Base-by-base conservation (phyloP, 2,113 vertebrate species). In the Tylochromis polylepis region DNA sequence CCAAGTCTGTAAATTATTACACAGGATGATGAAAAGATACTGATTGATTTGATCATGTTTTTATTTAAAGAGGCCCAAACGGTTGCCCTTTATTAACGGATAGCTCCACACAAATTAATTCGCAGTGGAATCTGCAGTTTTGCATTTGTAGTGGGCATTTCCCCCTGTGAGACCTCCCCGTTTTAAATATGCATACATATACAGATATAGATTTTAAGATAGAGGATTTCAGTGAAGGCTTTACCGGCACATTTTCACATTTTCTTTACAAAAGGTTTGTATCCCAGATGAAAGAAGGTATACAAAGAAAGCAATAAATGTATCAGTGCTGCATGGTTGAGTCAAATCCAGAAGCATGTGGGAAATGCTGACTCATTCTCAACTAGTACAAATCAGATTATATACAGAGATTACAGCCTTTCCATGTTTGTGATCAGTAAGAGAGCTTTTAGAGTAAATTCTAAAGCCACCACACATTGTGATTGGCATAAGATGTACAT, bases 1-100 rank as follows among this genome's bases (percentile, higher is more conserved):
- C 2, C 15, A 85, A 79, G 27, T 87, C 38, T 84, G 46, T 84
- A 16, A 89, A 88, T 84, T 34, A 88, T 88, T 82, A 51, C n/a
- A 79, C 70, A 15, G 24, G 41, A 27, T 51, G 41, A 27, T 51
- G 43, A 84, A 49, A 27, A 60, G 20, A 56, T 38, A 59, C 7
- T 8, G 15, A 82, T 6, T 55, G 46, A 53, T 56, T 60, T 75
- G 9, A 81, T 85, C 72, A 10, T 58, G 38, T 53, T 24, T 72
- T 49, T 46, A 46, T 72, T 46, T 72, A 72, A 72, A 72, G 9
- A 49, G 22, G 41, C 41, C 67, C 41, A 72, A 72, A 72, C 3
- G 3, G 16, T 24, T 67, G 3, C 38, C 36, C 75, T 22, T 24
- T 90, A 31, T 57, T 77, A 85, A 15, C n/a, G 1, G 22, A 85